Base-by-base conservation (phyloP, 2,113 vertebrate species). In the Setophaga kirtlandii region DNA sequence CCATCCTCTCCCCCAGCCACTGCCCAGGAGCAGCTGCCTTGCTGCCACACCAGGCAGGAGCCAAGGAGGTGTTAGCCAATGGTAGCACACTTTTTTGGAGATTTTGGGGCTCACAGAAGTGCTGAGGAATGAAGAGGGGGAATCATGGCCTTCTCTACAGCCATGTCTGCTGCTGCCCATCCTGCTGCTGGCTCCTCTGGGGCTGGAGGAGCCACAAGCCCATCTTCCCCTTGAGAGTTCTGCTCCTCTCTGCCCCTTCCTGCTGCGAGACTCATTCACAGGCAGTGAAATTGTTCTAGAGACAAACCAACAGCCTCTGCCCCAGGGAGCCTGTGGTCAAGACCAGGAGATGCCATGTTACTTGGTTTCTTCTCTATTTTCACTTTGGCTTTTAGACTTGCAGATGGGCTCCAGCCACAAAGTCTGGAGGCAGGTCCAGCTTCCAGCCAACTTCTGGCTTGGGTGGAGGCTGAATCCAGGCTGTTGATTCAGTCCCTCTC, bases 311-410 rank as follows among this genome's bases (percentile, higher is more conserved):
- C 92, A 91, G 77, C 42, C 58, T 30, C 63, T 79, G 90, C 95
- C 90, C 84, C 71, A 44, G 94, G 94, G 95, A 95, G 82, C 75
- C 60, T 94, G 90, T 85, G 92, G 93, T 95, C 79, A 70, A 64
- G 71, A 83, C 24, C 0, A 88, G 85, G 68, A 94, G 95, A 88
- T 95, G 92, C 76, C 93, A 81, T n/a, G 60, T 25, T 64, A 44
- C 88, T 96, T 89, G 60, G 37, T 81, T 90, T 79, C 92, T 71
- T 89, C 89, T 94, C 79, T 87, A 31, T 89, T 93, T 95, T 89
- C 69, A 42, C 92, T 81, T 81, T 69, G 96, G 81, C 53, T 94
- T 90, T 88, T 30, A 52, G 33, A 64, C 52, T n/a, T 78, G 88
- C 90, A 93, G 87, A 96, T 88, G 79, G 73, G 79, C 68, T 86